Base-by-base conservation (phyloP, 2,113 vertebrate genomes). In the Danio rerio region DNA sequence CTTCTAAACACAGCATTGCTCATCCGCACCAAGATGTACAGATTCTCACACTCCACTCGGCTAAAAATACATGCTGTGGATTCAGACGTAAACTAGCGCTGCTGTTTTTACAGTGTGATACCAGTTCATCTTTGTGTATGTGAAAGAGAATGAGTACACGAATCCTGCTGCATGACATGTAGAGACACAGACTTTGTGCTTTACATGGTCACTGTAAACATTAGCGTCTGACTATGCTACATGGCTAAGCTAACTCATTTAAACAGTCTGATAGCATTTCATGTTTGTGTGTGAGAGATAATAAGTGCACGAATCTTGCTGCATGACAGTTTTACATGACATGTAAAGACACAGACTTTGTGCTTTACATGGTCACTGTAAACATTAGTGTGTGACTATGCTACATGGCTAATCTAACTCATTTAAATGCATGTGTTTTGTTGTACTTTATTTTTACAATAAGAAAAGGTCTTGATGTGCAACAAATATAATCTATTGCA, bases 41-140 rank as follows among this genome's bases (percentile, higher is more conserved):
- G 43, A 69, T 43, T 16, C 66, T 9, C 8, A 50, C 13, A 13
- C 7, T 71, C 31, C 20, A 31, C 11, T 6, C 12, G 8, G 18
- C 49, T 53, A 16, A 52, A 71, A 71, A 53, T 31, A 6, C 69
- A 31, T 31, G 52, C 47, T 71, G 20, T 31, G 69, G 69, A 9
- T 52, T 69, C 8, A 49, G n/a, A 69, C 18, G 43, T 69, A 47
- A 69, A 69, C 66, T 49, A 49, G 65, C 0, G 0, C 42, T 68
- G 65, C 3, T 31, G 31, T 31, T 7, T 66, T 68, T 42, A 68
- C 16, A 68, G 42, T 80, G 85, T 75, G 80, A 84, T 65, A 59
- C 61, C 1, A 18, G 31, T 71, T 71, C 18, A 42, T 62, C 50
- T 58, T 42, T 58, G 20, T 18, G 40, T 76, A n/a, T n/a, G 71